Base-by-base conservation (phyloP, 2,797 vertebrate genomes). In the Notamacropus eugenii region DNA sequence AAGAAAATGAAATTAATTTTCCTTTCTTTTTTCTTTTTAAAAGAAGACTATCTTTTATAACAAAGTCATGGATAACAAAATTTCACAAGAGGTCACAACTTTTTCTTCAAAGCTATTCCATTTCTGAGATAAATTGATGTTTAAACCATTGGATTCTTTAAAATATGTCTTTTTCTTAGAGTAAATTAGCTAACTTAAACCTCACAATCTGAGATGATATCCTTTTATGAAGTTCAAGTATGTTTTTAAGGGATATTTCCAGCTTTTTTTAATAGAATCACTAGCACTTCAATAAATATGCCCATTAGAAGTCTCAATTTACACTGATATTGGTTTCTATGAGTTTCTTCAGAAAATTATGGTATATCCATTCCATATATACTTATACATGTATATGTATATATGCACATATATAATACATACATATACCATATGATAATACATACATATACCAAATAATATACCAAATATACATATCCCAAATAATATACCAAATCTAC, bases 51-150 rank as follows among this genome's bases (percentile, higher is more conserved):
- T 94, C 31, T 54, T 93, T 67, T 95, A 93, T 92, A 92, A 96
- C 95, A 94, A 19, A 91, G 55, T 11, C 92, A 87, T 93, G 97
- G 90, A 56, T 12, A 90, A 24, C 9, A 50, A 92, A 92, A 82
- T 50, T 95, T 97, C 97, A 94, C 11, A 74, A 93, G 87, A 94
- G 5, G 9, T 95, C 91, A 22, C 40, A 93, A 92, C 95, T 28
- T 95, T 92, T 96, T 55, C 5, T 96, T 93, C 59, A 97, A 96
- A 96, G 56, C n/a, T 93, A n/a, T 91, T 54, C 12, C 54, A 91
- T 91, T 55, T 91, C 74, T 52, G 55, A n/a, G 29, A 90, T 93
- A 91, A 95, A 90, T 92, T 96, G 5, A 93, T 57, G 5, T 90
- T 96, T 95, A 92, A 67, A 90, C 90, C 62, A 56, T 93, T 90